Conservation (phyloP, 2,113 vertebrate genomes). For the Syngnathoides biaculeatus region DNA sequence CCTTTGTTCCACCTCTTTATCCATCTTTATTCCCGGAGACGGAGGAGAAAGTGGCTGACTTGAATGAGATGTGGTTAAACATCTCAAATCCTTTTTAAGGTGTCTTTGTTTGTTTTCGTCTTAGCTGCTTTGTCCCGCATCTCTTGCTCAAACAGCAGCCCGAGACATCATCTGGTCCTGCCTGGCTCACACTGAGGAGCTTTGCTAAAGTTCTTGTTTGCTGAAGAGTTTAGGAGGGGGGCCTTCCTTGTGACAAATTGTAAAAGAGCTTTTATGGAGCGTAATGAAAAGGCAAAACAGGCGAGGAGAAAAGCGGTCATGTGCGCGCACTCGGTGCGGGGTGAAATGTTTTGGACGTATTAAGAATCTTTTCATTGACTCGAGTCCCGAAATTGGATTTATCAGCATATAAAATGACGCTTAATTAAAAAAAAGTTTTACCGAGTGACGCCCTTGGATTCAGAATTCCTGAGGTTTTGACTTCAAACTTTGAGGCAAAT, state of each 20-base stretch:
- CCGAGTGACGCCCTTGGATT: background rate
- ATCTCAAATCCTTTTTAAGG: constrained; percentile 59
- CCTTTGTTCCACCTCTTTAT: constrained; percentile 30
- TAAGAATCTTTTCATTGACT: constrained; percentile 7
- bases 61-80: constrained; percentile 60
- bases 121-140: constrained; percentile 65
- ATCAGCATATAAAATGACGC: background rate
- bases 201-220: constrained; percentile 67
- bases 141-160: constrained; percentile 58
- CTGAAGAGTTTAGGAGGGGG: constrained; percentile 65
- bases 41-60: constrained; percentile 33
- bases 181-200: constrained; percentile 43
- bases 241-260: constrained; percentile 61
- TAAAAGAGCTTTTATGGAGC: constrained; percentile 35
- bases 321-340: background rate
- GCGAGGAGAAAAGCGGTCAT: background rate
- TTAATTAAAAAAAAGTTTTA: background rate
- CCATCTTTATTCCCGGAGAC: constrained; percentile 12
- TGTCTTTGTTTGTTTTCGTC: constrained; percentile 65
- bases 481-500: background rate
- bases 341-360: background rate
- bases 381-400: background rate
- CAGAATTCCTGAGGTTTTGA: background rate
- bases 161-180: constrained; percentile 45
- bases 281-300: constrained; percentile 26